Evolutionary conservation across 2,113 vertebrate genomes (phyloP), one percentile per base, ranked within the genome.

Genomic region (Anguilla japonica): DNA sequence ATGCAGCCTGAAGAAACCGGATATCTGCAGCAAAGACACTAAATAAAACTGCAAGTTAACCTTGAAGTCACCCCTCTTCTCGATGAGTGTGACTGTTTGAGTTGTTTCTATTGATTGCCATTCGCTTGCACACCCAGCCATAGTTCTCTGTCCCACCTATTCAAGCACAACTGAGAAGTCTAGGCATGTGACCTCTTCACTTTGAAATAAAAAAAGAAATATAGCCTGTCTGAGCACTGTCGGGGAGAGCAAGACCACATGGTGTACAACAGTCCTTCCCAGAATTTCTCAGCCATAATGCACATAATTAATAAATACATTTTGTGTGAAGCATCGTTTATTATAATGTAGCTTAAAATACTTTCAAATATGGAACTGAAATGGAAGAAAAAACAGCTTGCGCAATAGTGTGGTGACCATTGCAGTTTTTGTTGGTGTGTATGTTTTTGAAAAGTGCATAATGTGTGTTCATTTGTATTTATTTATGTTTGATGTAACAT

Each of bases 51-150:
- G 3, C 15, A 3, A 26, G 56, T 63, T 81, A 82, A 79, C 85
- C 79, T 81, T 67, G 85, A 86, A 67, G 81, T 86, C 56, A 63
- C 20, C 14, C 56, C 39, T 40, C 29, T 14, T 39, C 80, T 9
- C 29, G 29, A 40, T 26, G 20, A 41, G 82, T 16, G 7, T 11
- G 20, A 46, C 46, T 43, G 9, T 40, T 41, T 41, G 0, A 16
- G 15, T 15, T 22, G 41, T 50, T 41, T 46, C 22, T 82, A 57
- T 57, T 20, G 82, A 57, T 53, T 39, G 46, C 14, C 5, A 46
- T n/a, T 22, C 4, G 13, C n/a, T 2, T 14, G 41, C 8, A 11
- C 46, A 13, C 29, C 16, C 15, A 18, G 26, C 2, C 2, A 29
- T 5, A 18, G 34, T 53, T 29, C 7, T 75, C 75, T 26, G 13